phyloP scores from a whole-genome alignment of 2,888 invertebrate genomes.

The Agrotis ipsilon region DNA sequence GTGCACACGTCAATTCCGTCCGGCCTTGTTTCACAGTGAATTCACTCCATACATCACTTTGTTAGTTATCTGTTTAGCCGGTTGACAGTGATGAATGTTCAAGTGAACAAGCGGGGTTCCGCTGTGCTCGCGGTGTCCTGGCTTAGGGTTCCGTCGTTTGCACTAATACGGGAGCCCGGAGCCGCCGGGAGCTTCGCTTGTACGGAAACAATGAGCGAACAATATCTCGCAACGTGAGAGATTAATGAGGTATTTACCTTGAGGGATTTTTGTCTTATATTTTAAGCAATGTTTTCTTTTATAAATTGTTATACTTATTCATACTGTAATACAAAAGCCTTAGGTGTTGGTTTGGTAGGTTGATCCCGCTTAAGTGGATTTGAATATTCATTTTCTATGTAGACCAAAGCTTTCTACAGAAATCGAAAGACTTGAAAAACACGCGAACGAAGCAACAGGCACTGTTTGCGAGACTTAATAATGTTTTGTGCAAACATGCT shows the following conservation, averaged over 20 bases:
- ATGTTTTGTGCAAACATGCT: conserved; percentile 28
- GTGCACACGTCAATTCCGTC: conserved; percentile 65
- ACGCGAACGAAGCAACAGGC: conserved; percentile 10
- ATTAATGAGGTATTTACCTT: conserved; percentile 67
- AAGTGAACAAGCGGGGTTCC: conserved; percentile 73
- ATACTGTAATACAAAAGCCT: conserved; percentile 20
- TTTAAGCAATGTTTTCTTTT: conserved; percentile 47
- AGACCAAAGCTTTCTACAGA: neutral
- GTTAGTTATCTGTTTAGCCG: conserved; percentile 84
- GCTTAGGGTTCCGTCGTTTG: conserved; percentile 68
- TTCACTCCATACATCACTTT: conserved; percentile 85
- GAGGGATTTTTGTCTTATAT: conserved; percentile 57
- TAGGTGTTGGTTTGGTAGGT: conserved; percentile 1
- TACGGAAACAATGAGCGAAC: conserved; percentile 72
- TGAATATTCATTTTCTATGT: conserved; percentile 12
- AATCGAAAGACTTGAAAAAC: neutral
- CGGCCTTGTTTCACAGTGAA: conserved; percentile 78
- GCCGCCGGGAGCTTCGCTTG: conserved; percentile 51
- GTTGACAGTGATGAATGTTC: conserved; percentile 84
- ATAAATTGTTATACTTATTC: conserved; percentile 33
- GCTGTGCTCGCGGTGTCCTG: conserved; percentile 63
- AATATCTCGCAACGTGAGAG: conserved; percentile 60
- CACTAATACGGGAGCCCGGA: conserved; percentile 70
- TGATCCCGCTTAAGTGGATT: conserved; percentile 26
- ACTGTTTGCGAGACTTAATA: conserved; percentile 2